Evolutionary conservation across 2,113 vertebrate genomes (phyloP).

Genomic region (Bos taurus): DNA sequence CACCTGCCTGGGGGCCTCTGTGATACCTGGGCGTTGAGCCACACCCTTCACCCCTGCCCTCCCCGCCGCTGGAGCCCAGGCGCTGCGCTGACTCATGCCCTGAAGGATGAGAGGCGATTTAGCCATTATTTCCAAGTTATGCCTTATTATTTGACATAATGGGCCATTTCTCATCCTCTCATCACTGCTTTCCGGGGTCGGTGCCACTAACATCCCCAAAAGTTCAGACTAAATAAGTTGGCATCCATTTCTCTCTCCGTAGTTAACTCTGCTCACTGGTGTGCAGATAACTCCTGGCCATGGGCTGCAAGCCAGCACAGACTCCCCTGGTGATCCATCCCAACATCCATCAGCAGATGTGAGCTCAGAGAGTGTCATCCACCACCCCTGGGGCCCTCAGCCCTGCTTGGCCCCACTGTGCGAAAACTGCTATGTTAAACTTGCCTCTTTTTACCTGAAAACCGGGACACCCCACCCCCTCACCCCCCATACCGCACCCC

Average conservation of each 20-base stretch:
- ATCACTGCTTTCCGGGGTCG: not conserved
- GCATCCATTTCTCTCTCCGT: not conserved
- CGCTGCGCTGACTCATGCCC: accelerated
- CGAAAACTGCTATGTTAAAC: not conserved
- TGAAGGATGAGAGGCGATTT: accelerated
- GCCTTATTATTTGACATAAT: not conserved
- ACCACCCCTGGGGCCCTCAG: accelerated
- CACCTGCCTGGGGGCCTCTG: accelerated
- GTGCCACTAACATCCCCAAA: not conserved
- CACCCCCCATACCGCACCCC: too few relatives aligned
- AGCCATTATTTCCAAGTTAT: not conserved
- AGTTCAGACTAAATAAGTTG: not conserved
- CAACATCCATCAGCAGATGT: accelerated
- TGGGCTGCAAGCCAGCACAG: accelerated
- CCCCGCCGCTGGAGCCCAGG: accelerated
- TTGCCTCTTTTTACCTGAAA: not conserved
- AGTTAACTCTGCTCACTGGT: not conserved
- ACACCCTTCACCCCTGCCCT: not conserved
- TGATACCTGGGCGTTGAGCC: accelerated
- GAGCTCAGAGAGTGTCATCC: not conserved
- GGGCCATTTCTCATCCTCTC: not conserved
- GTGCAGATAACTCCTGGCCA: not conserved
- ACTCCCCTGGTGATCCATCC: too few relatives aligned
- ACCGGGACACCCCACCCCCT: not conserved
- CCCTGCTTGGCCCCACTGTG: accelerated